These are phyloP conservation scores for Plodia interpunctella DNA, from an alignment of 1,140 invertebrate genomes.

Conservation along the genomic window DNA sequence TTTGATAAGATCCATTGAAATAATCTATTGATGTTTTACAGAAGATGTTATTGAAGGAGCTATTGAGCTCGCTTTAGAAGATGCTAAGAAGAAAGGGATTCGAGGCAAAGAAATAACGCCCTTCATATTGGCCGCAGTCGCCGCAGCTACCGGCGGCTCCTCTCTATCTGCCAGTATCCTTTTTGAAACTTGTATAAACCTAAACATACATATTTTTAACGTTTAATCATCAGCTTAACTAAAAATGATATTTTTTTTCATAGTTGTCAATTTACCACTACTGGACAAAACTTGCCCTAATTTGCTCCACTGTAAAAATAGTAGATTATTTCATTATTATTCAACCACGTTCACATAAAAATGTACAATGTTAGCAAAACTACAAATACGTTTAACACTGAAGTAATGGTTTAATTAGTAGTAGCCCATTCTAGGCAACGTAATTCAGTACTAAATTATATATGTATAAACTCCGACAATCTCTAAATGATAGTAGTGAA, in stretches of 20 bases:
- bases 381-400: conserved; percentile 7
- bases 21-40: conserved; percentile 22
- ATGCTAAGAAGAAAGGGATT: conserved; percentile 81
- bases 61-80: conserved; percentile 85
- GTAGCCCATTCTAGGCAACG: conserved; percentile 24
- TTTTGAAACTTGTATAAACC: conserved; percentile 35
- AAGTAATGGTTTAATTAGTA: conserved; percentile 36
- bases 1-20: background rate
- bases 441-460: conserved; percentile 44
- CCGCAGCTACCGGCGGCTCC: conserved; percentile 85
- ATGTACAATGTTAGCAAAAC: background rate
- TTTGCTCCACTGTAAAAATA: no score
- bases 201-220: conserved; percentile 10
- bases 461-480: conserved; percentile 33
- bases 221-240: no score
- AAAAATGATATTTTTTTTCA: no score
- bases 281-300: no score
- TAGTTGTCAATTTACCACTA: no score
- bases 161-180: conserved; percentile 89
- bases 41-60: conserved; percentile 79
- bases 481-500: conserved; percentile 46
- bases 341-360: background rate
- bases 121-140: conserved; percentile 88
- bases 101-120: conserved; percentile 94
- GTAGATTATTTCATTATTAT: no score